These are phyloP conservation scores for Folsomia candida DNA, from an alignment of 2,888 invertebrate genomes.

Conservation along the genomic window DNA sequence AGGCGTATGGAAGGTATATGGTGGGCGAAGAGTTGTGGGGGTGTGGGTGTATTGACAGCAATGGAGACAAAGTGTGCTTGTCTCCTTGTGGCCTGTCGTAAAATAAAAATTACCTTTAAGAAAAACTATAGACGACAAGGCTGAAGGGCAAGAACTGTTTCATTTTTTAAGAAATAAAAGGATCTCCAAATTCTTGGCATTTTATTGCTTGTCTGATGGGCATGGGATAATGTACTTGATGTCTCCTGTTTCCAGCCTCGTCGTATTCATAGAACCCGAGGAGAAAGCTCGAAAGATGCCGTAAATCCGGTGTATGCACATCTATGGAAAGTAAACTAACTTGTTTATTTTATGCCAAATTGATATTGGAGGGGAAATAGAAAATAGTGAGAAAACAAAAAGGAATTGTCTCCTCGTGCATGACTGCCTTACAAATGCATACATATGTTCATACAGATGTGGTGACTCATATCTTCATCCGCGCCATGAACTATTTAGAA, in stretches of 20 bases:
- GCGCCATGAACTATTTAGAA: no score
- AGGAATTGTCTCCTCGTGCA: no score
- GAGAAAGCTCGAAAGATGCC: no score
- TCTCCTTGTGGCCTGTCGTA: conserved; percentile 7
- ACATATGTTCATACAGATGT: no score
- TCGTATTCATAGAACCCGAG: no score
- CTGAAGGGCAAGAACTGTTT: conserved; percentile 21
- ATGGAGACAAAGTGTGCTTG: conserved; percentile 10
- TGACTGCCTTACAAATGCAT: no score
- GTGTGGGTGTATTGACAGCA: background rate
- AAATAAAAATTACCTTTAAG: conserved; percentile 28
- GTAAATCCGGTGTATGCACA: no score
- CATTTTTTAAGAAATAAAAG: conserved; percentile 8
- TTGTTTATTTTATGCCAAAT: background rate
- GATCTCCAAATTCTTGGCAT: background rate
- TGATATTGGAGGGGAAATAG: background rate
- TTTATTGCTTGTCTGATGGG: background rate
- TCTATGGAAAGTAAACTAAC: background rate
- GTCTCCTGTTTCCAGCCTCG: background rate
- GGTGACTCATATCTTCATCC: no score
- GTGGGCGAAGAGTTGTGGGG: background rate
- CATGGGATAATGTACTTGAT: background rate
- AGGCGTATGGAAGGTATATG: no score
- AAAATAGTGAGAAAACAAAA: no score
- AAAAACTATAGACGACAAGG: conserved; percentile 29